Evolutionary conservation across 2,888 invertebrate genomes (phyloP), one percentile per base, ranked within the genome.

Genomic region (Clostera curtula): DNA sequence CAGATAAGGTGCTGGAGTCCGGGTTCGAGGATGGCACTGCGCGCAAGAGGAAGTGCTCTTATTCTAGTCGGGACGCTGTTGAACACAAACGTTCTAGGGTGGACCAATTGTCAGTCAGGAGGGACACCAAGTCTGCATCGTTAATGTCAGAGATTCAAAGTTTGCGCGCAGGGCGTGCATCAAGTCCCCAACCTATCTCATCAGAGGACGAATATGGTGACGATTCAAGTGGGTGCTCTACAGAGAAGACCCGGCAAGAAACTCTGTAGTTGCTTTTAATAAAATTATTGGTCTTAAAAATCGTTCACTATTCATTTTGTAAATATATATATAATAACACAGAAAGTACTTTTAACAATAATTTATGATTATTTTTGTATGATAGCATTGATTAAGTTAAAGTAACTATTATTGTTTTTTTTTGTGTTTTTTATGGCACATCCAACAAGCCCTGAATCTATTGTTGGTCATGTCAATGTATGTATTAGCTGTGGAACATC

Each of bases 1-100:
- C 36, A 6, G 25, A 36, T 24, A 29, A 24, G 23, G 28, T 38
- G 10, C 22, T 36, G 6, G 27, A 26, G 3, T 17, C 21, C 0
- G 25, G 28, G 11, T 13, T 5, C 3, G 28, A 25, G 0, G 9
- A 5, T 1, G 35, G 19, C 11, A 1, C 14, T 1, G 3, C 14
- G 2, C 24, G 11, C 10, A 12, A 1, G 15, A 25, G 14, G 4
- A 30, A 2, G 15, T 19, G 26, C 9, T 22, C 22, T 1, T n/a
- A 17, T 2, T 34, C 24, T 17, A 25, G 25, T 4, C 14, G 15
- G 12, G 13, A 12, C 16, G 8, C 27, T 5, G 12, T 3, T 20
- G 23, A 14, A 10, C 2, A 25, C 3, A 31, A 24, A 8, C 22
- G 28, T 14, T 20, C 28, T 0, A 12, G 24, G 13, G 12, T 35